phyloP scores from a whole-genome alignment of 2,113 vertebrate genomes.

The Butastur rufipennis region DNA sequence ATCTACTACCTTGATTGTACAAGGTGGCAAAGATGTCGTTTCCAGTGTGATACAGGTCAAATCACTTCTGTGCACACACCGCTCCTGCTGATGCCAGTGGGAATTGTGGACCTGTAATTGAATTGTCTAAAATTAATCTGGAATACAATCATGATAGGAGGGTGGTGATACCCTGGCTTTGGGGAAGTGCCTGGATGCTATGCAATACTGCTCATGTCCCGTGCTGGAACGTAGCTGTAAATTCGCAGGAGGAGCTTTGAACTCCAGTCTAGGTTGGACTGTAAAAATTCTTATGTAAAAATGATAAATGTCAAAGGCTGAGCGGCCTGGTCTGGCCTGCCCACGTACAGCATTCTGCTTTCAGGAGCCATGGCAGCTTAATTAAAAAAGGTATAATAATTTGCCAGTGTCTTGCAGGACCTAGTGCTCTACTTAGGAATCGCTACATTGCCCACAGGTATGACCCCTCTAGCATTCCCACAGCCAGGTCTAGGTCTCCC shows the following conservation, averaged over 20 bases:
- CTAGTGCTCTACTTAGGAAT: not conserved
- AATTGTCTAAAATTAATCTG: not conserved
- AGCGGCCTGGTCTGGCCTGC: not conserved
- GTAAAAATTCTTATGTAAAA: not conserved
- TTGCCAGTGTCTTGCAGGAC: not conserved
- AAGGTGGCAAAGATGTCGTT: not conserved
- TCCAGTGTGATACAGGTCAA: not conserved
- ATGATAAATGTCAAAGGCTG: not conserved
- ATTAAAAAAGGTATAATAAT: not conserved
- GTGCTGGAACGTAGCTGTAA: not conserved
- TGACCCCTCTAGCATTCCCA: not conserved
- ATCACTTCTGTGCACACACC: not conserved
- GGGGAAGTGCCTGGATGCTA: slow-evolving; percentile 1
- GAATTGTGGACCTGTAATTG: not conserved
- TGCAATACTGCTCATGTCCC: not conserved
- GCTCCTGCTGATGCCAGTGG: not conserved
- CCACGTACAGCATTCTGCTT: not conserved
- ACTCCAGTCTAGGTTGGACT: not conserved
- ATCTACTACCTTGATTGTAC: not conserved
- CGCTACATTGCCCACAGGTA: not conserved
- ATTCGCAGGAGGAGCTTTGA: not conserved
- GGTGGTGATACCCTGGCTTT: not conserved
- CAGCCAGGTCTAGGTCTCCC: not conserved
- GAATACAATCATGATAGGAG: not conserved
- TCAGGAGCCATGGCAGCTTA: not conserved